Evolutionary conservation across 2,113 vertebrate species (phyloP), one percentile per base, ranked within the genome.

Genomic region (Callorhinus ursinus): DNA sequence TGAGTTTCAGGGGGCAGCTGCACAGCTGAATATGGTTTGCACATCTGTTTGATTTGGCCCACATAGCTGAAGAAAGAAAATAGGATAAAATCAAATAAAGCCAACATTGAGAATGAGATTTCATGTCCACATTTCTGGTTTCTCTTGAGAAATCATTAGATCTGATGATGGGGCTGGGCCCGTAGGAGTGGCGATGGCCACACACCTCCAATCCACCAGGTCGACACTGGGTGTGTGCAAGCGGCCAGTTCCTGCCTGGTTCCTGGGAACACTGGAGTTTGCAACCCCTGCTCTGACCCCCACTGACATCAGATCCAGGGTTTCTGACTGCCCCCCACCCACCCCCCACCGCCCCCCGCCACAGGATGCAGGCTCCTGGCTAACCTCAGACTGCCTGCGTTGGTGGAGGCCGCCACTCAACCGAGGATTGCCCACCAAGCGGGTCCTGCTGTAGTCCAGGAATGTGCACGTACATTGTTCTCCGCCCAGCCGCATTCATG

Each of bases 401-500:
- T 2, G 63, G 42, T 31, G 26, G 49, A 87, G 77, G 95, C 84
- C 10, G 0, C 49, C 18, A 12, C 71, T 1, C 24, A 51, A 59
- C 93, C 11, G 22, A 65, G 77, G 51, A 26, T 36, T n/a, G 96
- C 91, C 83, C 91, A 57, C 81, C 6, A 39, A 65, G 86, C 84
- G 0, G 1, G 57, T 80, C 90, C 77, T 24, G 89, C 19, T 88
- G 83, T 36, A 79, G 95, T 85, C 88, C 92, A 97, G 96, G 97
- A 98, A 98, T 96, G 96, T 51, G 95, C 81, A 92, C 39, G 72
- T n/a, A 57, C 97, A 84, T 91, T 91, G 97, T 81, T 96, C 98
- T 88, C 97, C 67, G 71, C 97, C 97, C 93, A 65, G 96, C 94
- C 33, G 69, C 97, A 93, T 98, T 69, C 97, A 95, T 96, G 91